Base-by-base conservation (phyloP, 2,888 invertebrate species). In the Drosophila setosimentum region DNA sequence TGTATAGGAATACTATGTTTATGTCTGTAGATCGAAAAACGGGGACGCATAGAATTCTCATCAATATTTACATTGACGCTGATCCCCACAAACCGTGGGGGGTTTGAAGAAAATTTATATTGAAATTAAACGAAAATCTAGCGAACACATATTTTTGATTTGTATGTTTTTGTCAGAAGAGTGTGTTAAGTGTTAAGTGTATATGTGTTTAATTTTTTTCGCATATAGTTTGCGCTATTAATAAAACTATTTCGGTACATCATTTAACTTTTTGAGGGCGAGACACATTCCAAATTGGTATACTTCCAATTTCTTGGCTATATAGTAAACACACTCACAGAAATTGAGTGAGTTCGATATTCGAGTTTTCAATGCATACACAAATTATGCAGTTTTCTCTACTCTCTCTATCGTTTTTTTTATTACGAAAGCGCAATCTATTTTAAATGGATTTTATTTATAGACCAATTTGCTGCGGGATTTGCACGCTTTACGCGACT, bases 191-290 rank as follows among this genome's bases (percentile, higher is more conserved):
- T 73, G 69, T 51, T 69, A 71, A 72, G 57, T 63, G 65, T 78
- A 42, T 72, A 50, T 71, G 49, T 62, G 35, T 64, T 61, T 24
- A 29, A 55, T 24, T 49, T 54, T 65, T 77, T 75, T 78, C 48
- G 78, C 80, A 78, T 82, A 78, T 84, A 78, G 76, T 73, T 73
- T 86, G 79, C 63, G 78, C 84, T 88, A 85, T 85, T 85, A 80
- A 66, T 89, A 80, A 84, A 85, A 85, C 80, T 78, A 85, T 87
- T 84, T 80, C 35, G 60, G 60, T 60, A 59, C 27, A 55, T 51
- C 18, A 42, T 82, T 67, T 67, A 13, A 59, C 37, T 40, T 62
- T 71, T 63, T 79, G 62, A 58, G 62, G 61, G 29, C 37, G 24
- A 53, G 35, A 29, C 55, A 63, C 66, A 73, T 73, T 64, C 76